These are phyloP conservation scores for Frankliniella intonsa DNA, from an alignment of 2,888 invertebrate species.

Conservation along the genomic window DNA sequence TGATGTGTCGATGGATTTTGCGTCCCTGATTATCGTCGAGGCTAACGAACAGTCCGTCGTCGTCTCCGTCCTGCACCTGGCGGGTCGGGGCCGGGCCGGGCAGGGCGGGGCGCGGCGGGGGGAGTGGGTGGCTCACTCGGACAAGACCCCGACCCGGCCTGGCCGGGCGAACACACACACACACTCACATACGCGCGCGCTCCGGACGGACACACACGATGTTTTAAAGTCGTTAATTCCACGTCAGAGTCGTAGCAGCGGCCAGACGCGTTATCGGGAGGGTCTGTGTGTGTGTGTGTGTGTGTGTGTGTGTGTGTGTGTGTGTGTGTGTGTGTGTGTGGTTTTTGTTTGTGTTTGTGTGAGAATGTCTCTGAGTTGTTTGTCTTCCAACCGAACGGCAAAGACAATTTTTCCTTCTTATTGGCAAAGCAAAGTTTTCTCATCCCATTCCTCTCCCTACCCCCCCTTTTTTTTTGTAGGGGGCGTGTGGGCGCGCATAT, in stretches of 20 bases:
- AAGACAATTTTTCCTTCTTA: neutral
- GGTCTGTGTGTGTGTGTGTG: neutral
- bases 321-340: conserved; percentile 16
- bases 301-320: neutral
- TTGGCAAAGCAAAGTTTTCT: neutral
- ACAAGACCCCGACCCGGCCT: neutral
- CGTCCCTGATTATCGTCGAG: conserved; percentile 5
- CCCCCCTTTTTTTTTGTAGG: too few relatives aligned
- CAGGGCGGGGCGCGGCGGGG: neutral
- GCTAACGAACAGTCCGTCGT: neutral
- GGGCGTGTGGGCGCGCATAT: too few relatives aligned
- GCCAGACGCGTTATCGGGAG: neutral
- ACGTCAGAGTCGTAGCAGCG: conserved; percentile 4
- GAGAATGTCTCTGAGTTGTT: neutral
- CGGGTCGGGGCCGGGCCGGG: neutral
- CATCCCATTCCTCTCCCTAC: neutral
- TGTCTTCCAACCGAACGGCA: neutral
- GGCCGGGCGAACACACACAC: neutral
- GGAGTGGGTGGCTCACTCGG: neutral
- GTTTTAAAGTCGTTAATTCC: conserved; percentile 11
- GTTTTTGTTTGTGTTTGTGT: too few relatives aligned
- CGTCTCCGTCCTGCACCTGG: neutral
- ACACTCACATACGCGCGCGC: too few relatives aligned
- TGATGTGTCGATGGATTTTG: conserved; percentile 26
- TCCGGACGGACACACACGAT: conserved; percentile 2